Conservation (phyloP, 1,140 invertebrate genomes). For the Ephestia elutella region DNA sequence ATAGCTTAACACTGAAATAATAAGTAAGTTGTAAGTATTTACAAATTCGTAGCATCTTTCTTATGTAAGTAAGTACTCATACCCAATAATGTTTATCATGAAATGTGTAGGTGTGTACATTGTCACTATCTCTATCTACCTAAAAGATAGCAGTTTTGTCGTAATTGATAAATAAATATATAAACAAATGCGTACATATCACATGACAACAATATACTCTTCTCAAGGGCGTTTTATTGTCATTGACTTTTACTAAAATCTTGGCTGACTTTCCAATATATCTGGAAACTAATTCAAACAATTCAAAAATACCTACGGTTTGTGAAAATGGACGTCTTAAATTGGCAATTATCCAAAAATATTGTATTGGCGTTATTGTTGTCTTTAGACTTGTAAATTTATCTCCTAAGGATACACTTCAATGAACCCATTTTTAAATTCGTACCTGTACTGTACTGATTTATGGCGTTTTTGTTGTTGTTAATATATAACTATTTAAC, state of each 20-base stretch:
- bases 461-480: no score
- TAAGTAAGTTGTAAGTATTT: no score
- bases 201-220: neutral
- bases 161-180: neutral
- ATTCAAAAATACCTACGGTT: neutral
- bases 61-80: no score
- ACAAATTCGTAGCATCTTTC: no score
- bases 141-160: neutral
- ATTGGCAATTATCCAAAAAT: neutral
- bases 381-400: no score
- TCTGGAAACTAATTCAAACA: neutral
- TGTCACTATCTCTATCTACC: neutral
- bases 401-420: no score
- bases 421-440: no score
- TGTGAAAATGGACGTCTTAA: neutral
- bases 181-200: neutral
- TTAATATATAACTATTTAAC: no score
- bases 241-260: neutral
- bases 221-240: neutral
- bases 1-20: no score
- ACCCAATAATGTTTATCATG: no score
- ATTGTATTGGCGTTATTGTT: neutral
- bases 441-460: no score
- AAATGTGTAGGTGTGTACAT: no score
- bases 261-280: neutral